A percentile compares a stretch with the other conserved stretches of the same genome.
Conservation (phyloP, 2,797 vertebrate genomes). For the Bufotes viridis region DNA sequence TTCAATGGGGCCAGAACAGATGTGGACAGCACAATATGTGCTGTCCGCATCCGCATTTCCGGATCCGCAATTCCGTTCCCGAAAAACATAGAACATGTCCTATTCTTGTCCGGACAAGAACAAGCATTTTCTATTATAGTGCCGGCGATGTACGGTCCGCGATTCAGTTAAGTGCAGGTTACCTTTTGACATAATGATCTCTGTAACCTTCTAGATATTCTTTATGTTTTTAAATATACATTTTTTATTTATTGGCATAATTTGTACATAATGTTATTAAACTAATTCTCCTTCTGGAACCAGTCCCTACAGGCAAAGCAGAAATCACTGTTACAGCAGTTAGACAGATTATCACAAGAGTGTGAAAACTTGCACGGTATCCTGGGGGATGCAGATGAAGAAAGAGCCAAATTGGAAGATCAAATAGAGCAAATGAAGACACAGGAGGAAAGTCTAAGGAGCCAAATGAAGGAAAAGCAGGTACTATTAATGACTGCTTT, state of each 20-base stretch:
- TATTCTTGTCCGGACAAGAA: too few species aligned
- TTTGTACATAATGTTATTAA: neutral
- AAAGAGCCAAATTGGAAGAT: constrained; percentile 66
- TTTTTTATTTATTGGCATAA: neutral
- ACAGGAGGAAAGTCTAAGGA: constrained; percentile 69
- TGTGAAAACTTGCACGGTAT: constrained; percentile 77
- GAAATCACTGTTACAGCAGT: constrained; percentile 77
- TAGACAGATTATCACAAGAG: constrained; percentile 81
- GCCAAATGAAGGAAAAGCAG: constrained; percentile 77
- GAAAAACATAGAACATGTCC: too few species aligned
- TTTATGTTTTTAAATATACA: neutral
- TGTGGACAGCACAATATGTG: too few species aligned
- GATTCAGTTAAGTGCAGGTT: neutral
- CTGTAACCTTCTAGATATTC: neutral
- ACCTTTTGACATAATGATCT: neutral
- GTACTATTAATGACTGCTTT: constrained; percentile 66
- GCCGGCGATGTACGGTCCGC: too few species aligned
- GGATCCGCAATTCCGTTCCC: too few species aligned
- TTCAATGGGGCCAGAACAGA: too few species aligned
- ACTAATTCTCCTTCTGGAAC: neutral
- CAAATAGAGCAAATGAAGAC: constrained; percentile 72
- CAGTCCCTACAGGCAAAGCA: constrained; percentile 89
- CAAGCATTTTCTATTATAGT: too few species aligned
- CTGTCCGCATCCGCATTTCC: too few species aligned
- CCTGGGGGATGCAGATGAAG: constrained; percentile 75